Evolutionary conservation across 2,113 vertebrate genomes (phyloP), one percentile per base, ranked within the genome.

Genomic region (Saimiri boliviensis): DNA sequence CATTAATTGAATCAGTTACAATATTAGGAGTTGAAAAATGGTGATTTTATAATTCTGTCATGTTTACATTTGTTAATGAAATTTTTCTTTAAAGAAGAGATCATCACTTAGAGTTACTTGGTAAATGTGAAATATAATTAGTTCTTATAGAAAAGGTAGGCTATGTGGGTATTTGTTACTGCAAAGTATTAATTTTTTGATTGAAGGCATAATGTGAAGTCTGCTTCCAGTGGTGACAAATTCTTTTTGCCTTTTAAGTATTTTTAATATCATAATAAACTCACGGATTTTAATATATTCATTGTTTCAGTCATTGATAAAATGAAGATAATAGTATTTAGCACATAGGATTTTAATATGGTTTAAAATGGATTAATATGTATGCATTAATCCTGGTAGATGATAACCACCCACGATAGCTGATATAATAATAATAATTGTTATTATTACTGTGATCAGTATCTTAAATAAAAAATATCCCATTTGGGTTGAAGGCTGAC

Each of bases 31-130:
- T 27, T 45, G 17, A 86, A 56, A 77, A 76, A 19, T 81, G 16
- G 21, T n/a, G 16, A 70, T 94, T 96, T 96, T 91, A 27, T 86
- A 82, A 32, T 82, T 76, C 14, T 89, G 7, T 54, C 20, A 63
- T 96, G 82, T 86, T 86, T 86, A 52, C 23, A 71, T 86, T 82
- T 77, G 73, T 45, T 86, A 86, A 52, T 83, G 52, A 86, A 77
- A 40, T 56, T 81, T 89, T 94, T 90, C 23, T 86, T 2, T 40
- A 47, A 81, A 54, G 13, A 83, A 52, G 13, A 83, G 20, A 56
- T 80, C 47, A 84, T 85, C 63, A 30, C 25, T 30, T 68, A 92
- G 74, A 27, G 45, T 6, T 89, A 35, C 37, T 80, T 74, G 40
- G 27, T 89, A 94, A 89, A 71, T 60, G 9, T 63, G 52, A 85